phyloP scores from a whole-genome alignment of 2,797 vertebrate genomes.

The Eremophila alpestris region DNA sequence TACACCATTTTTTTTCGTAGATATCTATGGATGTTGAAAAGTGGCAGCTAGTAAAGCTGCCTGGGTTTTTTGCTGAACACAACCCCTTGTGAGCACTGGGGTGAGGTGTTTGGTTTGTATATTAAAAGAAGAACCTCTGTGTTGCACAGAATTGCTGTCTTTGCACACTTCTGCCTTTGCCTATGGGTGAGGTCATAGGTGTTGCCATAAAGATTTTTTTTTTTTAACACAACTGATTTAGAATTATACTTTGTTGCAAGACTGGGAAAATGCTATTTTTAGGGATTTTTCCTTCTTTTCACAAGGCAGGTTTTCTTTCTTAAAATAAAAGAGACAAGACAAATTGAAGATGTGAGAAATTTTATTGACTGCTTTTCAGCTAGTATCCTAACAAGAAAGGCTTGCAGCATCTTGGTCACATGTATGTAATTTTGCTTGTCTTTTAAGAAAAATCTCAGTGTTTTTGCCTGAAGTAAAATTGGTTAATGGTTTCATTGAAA shows the following conservation, averaged over 20 bases:
- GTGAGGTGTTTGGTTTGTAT: neutral
- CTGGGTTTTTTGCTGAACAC: neutral
- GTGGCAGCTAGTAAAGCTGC: neutral
- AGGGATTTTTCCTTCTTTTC: neutral
- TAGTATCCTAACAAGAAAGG: neutral
- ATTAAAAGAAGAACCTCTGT: neutral
- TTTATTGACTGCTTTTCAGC: conserved; percentile 1
- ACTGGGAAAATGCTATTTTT: neutral
- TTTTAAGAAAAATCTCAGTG: neutral
- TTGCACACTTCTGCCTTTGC: conserved; percentile 13
- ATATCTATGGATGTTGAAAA: neutral
- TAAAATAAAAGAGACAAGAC: neutral
- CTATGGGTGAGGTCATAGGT: neutral
- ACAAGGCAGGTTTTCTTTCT: neutral
- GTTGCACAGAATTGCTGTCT: neutral
- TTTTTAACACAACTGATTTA: neutral
- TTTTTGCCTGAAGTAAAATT: neutral
- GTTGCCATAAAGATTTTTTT: neutral
- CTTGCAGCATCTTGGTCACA: neutral
- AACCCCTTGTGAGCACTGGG: neutral
- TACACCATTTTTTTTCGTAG: neutral
- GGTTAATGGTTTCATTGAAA: neutral
- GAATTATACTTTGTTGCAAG: neutral
- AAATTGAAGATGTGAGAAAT: neutral
- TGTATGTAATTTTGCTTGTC: neutral